Evolutionary conservation across 2,888 invertebrate species (phyloP).

Genomic region (Polymixis flavicincta): DNA sequence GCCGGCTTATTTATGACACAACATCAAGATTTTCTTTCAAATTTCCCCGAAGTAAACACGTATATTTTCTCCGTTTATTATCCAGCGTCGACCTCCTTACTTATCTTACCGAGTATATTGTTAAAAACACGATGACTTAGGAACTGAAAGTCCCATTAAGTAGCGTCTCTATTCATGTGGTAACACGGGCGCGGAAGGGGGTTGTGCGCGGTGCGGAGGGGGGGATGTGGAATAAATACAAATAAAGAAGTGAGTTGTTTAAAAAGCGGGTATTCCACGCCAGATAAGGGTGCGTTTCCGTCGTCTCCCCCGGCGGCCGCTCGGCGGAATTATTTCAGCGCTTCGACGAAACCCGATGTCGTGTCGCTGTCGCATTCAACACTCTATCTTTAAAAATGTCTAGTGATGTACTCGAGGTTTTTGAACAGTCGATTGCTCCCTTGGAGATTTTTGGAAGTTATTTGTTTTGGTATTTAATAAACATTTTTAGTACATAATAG

Average conservation of each 20-base stretch:
- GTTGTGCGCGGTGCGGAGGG: conserved; percentile 64
- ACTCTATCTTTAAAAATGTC: conserved; percentile 88
- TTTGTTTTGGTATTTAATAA: not conserved
- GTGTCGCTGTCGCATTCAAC: conserved; percentile 88
- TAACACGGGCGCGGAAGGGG: conserved; percentile 82
- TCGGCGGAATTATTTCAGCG: conserved; percentile 88
- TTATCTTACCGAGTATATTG: conserved; percentile 85
- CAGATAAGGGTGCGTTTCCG: conserved; percentile 90
- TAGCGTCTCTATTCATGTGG: conserved; percentile 89
- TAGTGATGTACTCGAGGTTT: conserved; percentile 74
- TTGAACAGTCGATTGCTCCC: conserved; percentile 23
- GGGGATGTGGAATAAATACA: conserved; percentile 83
- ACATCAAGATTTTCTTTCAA: conserved; percentile 84
- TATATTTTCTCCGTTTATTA: conserved; percentile 89
- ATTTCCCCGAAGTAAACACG: conserved; percentile 80
- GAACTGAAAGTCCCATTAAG: conserved; percentile 90
- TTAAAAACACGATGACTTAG: conserved; percentile 90
- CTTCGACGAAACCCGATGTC: conserved; percentile 88
- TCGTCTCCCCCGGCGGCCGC: conserved; percentile 82
- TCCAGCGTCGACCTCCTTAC: conserved; percentile 87
- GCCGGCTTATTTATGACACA: conserved; percentile 80
- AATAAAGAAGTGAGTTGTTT: conserved; percentile 90
- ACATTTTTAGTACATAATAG: too few relatives aligned
- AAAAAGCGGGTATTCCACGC: conserved; percentile 89
- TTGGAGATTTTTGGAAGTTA: not conserved